Conservation (phyloP, 1,140 invertebrate species). For the Zeugodacus cucurbitae region DNA sequence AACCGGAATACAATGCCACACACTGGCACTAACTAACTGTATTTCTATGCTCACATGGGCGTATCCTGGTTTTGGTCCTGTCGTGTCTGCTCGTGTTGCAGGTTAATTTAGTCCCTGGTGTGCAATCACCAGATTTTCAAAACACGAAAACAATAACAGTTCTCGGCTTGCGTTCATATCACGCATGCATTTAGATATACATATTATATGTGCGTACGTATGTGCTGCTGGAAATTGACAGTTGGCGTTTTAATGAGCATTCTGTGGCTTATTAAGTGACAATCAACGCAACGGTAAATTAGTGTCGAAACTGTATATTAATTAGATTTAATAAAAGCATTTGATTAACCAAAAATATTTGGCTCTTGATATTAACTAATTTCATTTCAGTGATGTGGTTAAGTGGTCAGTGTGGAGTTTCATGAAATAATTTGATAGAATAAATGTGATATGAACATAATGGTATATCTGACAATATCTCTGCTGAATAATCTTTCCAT, state of each 20-base stretch:
- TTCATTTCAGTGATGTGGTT: no score
- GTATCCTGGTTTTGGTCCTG: background rate
- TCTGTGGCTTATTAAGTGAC: constrained; percentile 33
- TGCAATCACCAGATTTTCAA: constrained; percentile 26
- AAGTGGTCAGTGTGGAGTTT: no score
- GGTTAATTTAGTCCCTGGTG: constrained; percentile 37
- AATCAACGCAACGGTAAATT: constrained; percentile 34
- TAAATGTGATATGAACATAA: no score
- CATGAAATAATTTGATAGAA: no score
- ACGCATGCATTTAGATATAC: background rate
- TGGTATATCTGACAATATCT: no score
- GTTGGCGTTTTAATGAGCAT: constrained; percentile 38
- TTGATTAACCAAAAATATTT: background rate
- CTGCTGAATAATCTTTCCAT: no score
- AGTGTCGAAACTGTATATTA: constrained; percentile 24
- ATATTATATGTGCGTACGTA: background rate
- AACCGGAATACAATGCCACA: background rate
- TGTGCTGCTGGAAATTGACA: background rate
- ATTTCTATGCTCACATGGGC: background rate
- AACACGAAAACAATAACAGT: background rate
- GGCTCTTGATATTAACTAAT: background rate
- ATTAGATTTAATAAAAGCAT: constrained; percentile 20
- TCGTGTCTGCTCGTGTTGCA: background rate
- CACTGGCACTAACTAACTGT: background rate
- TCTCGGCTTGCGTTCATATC: background rate